phyloP scores from a whole-genome alignment of 2,797 vertebrate genomes.

The Rhodeus uyekii region DNA sequence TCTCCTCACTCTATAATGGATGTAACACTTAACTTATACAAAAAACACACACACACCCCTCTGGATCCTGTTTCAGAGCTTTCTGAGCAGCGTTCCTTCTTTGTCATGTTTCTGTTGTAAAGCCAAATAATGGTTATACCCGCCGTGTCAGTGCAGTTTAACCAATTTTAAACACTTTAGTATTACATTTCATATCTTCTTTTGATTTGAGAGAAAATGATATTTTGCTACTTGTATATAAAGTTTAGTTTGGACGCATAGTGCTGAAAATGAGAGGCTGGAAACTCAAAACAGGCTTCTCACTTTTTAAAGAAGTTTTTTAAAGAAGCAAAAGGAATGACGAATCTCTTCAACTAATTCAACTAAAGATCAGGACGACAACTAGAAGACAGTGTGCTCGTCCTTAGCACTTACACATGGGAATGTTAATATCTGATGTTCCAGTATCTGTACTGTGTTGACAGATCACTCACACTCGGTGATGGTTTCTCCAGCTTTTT shows the following conservation, averaged over 20 bases:
- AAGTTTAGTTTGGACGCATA: not conserved
- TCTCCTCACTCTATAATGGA: constrained; percentile 69
- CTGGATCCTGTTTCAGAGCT: constrained; percentile 49
- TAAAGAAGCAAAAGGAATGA: not conserved
- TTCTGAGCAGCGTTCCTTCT: constrained; percentile 36
- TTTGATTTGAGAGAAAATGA: constrained; percentile 2
- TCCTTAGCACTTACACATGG: constrained; percentile 8
- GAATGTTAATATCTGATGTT: constrained; percentile 4
- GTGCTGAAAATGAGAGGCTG: not conserved
- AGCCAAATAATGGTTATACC: not conserved
- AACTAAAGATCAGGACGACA: not conserved
- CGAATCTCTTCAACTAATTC: not conserved
- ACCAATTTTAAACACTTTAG: constrained; percentile 16
- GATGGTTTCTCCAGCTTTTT: constrained; percentile 8
- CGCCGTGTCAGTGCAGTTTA: not conserved
- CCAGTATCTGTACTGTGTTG: not conserved
- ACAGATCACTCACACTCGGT: not conserved
- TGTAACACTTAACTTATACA: constrained; percentile 67
- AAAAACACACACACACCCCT: constrained; percentile 41
- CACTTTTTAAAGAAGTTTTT: not conserved
- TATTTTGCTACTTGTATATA: not conserved
- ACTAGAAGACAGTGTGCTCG: constrained; percentile 6
- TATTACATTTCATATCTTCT: constrained; percentile 55
- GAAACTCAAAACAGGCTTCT: not conserved
- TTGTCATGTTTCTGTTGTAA: constrained; percentile 19